Percentiles rank a stretch among this genome's conserved stretches.
Evolutionary conservation across 2,113 vertebrate species (phyloP).

Genomic region (human (Homo sapiens)): DNA sequence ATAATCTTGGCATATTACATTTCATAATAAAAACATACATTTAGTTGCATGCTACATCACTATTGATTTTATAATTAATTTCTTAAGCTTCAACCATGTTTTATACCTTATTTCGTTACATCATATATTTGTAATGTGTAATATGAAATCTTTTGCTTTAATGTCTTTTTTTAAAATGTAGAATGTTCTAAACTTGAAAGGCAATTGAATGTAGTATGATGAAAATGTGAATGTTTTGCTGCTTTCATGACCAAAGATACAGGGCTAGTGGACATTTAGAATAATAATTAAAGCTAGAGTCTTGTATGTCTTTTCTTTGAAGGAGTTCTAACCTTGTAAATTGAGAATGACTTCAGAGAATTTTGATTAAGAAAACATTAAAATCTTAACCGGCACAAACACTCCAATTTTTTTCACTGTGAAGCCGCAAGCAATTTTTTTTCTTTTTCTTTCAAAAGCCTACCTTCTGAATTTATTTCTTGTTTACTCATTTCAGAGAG

Average conservation of each 20-base stretch:
- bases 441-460: not conserved
- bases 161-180: not conserved
- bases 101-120: slow-evolving; percentile 47
- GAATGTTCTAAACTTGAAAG: slow-evolving; percentile 59
- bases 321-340: not conserved
- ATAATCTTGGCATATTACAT: not conserved
- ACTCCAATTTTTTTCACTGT: not conserved
- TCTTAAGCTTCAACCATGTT: slow-evolving; percentile 13
- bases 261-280: not conserved
- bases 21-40: slow-evolving; percentile 18
- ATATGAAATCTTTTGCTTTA: slow-evolving; percentile 13
- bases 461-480: slow-evolving; percentile 28
- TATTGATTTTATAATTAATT: slow-evolving; percentile 23
- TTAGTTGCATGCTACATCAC: slow-evolving; percentile 7
- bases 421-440: not conserved
- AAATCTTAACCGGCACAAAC: not conserved
- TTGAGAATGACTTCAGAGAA: not conserved
- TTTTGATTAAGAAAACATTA: not conserved
- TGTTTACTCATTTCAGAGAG: not conserved
- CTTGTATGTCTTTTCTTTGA: not conserved
- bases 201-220: slow-evolving; percentile 14
- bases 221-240: slow-evolving; percentile 48
- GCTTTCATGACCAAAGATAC: slow-evolving; percentile 60
- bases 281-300: not conserved
- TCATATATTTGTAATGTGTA: not conserved